Conservation (phyloP, 1,140 invertebrate species). For the Sarcophaga bullata region DNA sequence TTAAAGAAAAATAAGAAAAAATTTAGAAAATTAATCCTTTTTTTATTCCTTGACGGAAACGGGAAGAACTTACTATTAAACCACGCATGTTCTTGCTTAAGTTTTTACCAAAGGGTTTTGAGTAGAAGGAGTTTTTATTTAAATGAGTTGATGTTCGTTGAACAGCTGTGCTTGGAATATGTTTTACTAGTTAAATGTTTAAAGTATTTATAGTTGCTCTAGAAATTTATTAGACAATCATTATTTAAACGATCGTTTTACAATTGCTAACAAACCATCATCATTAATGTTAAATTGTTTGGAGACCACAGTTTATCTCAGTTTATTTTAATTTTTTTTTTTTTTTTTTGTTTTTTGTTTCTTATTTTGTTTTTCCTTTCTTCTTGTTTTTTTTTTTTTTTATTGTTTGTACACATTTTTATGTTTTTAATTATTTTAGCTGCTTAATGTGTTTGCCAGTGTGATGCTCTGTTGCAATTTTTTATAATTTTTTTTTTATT, state of each 20-base stretch:
- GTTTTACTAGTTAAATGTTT: background rate
- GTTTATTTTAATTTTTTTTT: too few relatives aligned
- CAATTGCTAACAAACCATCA: background rate
- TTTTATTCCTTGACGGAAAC: background rate
- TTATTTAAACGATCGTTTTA: constrained; percentile 36
- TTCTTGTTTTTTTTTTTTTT: too few relatives aligned
- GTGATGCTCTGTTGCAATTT: constrained; percentile 5
- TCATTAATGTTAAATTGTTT: constrained; percentile 27
- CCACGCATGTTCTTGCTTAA: constrained; percentile 46
- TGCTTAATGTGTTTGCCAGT: background rate
- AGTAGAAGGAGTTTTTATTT: constrained; percentile 4
- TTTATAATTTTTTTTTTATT: background rate
- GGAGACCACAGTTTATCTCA: background rate
- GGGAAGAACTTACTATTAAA: constrained; percentile 40
- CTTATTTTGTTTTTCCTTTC: too few relatives aligned
- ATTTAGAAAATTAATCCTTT: background rate
- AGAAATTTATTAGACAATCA: constrained; percentile 43
- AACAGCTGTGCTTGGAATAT: constrained; percentile 40
- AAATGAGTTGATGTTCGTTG: constrained; percentile 43
- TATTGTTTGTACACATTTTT: background rate
- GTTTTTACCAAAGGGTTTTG: background rate
- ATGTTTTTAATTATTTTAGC: background rate
- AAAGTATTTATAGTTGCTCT: constrained; percentile 44
- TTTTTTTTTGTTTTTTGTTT: too few relatives aligned
- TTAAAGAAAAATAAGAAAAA: background rate